Base-by-base conservation (phyloP, 2,888 invertebrate species). In the Hypsopygia costalis region DNA sequence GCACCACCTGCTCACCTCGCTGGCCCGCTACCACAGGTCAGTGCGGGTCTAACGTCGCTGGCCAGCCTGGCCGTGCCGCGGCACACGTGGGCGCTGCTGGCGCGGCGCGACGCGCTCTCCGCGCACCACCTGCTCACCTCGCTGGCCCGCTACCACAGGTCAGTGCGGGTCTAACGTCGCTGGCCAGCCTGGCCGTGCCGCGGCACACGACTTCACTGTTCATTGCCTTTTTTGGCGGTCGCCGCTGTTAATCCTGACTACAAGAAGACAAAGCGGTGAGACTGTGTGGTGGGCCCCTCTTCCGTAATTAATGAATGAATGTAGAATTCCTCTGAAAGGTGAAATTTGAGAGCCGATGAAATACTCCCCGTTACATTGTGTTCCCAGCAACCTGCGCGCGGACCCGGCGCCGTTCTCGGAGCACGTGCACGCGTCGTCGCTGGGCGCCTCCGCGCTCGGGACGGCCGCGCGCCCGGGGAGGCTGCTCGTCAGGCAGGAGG, bases 21-120 rank as follows among this genome's bases (percentile, higher is more conserved):
- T 98, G 35, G 92, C 89, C 6, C 89, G 92, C 34, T 95, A 95
- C 62, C 93, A 94, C 71, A 89, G 90, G 82, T 94, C 79, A 76
- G 81, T 55, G 1, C n/a, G n/a, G n/a, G n/a, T n/a, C n/a, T n/a
- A n/a, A n/a, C n/a, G n/a, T n/a, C 98, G 93, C 89, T 98, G 53
- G 92, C 94, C 0, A 94, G 96, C 9, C 7, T n/a, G 6, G 6
- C 6, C 16, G 16, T 3, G 16, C 16, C 16, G 16, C 3, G 16
- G 40, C 92, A 93, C 80, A 93, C 96, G 9, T 96, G 98, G 58
- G 82, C 88, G 52, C 62, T 88, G 64, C 75, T 88, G 37, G 75
- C 78, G 44, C 51, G 78, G 16, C 62, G 78, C 3, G 81, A 82
- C 66, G 82, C 81, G 32, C 62, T 81, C 28, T 80, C 83, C 20